phyloP scores from a whole-genome alignment of 2,797 vertebrate species.

The Rachycentron canadum region DNA sequence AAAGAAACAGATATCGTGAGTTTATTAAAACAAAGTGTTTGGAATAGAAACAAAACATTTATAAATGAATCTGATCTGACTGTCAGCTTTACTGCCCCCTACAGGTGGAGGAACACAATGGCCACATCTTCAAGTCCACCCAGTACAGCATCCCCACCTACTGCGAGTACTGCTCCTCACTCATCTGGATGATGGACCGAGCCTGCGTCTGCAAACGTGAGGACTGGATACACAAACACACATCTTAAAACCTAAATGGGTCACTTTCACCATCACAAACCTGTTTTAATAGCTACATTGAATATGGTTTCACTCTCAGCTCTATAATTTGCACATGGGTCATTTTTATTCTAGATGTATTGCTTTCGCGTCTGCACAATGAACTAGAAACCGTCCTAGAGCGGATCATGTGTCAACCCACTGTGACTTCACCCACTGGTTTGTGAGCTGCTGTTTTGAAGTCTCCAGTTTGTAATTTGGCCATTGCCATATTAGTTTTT shows the following conservation, averaged over 20 bases:
- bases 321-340: no score
- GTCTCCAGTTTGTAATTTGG: no score
- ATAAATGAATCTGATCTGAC: neutral
- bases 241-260: neutral
- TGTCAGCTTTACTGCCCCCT: slow-evolving; percentile 44
- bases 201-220: slow-evolving; percentile 98
- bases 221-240: slow-evolving; percentile 45
- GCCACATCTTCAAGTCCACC: slow-evolving; percentile 97
- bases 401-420: no score
- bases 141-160: slow-evolving; percentile 99
- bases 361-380: no score
- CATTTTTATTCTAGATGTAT: no score
- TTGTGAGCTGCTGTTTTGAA: no score
- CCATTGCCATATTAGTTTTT: no score
- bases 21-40: neutral
- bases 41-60: neutral
- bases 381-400: no score
- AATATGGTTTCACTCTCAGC: no score
- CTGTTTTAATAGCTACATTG: no score
- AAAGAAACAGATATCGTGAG: slow-evolving; percentile 89
- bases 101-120: slow-evolving; percentile 97
- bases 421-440: no score
- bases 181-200: slow-evolving; percentile 99
- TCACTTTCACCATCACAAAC: no score
- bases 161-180: slow-evolving; percentile 97